Percentiles rank a stretch among this genome's conserved stretches.
Evolutionary conservation across 2,888 invertebrate species (phyloP).

Genomic region (Lysandra bellargus): DNA sequence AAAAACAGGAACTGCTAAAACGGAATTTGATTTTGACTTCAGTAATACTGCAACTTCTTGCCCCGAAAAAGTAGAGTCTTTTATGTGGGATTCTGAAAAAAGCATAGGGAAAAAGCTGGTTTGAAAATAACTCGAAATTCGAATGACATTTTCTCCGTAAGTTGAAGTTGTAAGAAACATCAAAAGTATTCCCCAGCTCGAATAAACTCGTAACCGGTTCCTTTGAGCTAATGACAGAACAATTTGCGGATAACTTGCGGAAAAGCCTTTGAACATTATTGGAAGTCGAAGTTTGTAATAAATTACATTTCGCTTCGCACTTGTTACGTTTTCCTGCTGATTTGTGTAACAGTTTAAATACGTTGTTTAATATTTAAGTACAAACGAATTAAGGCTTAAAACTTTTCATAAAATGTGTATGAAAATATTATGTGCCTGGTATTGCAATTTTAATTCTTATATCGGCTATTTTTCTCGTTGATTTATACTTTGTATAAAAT

Average conservation of each 20-base stretch:
- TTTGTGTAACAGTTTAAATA: neutral
- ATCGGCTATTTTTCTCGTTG: no score
- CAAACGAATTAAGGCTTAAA: no score
- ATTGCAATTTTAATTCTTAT: no score
- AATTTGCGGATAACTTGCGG: neutral
- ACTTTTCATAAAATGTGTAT: no score
- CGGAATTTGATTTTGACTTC: no score
- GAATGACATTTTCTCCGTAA: neutral
- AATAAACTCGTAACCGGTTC: neutral
- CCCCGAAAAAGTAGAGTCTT: no score
- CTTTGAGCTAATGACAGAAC: slow-evolving; percentile 2
- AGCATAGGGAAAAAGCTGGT: neutral
- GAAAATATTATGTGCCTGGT: no score
- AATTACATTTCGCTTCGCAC: neutral
- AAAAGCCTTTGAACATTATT: neutral
- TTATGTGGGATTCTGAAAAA: neutral
- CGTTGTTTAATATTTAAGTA: no score
- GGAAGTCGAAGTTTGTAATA: neutral
- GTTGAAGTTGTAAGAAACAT: neutral
- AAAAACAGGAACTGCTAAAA: no score
- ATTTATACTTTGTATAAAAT: no score
- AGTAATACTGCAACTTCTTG: no score
- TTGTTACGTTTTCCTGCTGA: neutral
- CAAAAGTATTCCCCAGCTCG: neutral
- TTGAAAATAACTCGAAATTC: neutral